Base-by-base conservation (phyloP, 2,113 vertebrate genomes). In the Myotis yumanensis region DNA sequence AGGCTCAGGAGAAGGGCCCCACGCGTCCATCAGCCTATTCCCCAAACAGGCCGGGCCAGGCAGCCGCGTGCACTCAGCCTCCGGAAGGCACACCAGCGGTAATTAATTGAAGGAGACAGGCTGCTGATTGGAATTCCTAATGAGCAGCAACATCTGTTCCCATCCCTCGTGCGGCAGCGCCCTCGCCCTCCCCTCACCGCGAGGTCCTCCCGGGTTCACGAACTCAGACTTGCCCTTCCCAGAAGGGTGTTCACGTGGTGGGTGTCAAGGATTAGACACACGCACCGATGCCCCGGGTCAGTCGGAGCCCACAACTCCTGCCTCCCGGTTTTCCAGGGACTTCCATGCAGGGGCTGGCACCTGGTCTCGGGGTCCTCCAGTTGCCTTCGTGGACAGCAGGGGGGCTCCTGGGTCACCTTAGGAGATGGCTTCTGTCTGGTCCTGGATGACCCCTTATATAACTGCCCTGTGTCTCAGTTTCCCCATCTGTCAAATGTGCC, bases 21-120 rank as follows among this genome's bases (percentile, higher is more conserved):
- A 15, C 40, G 72, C 2, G 0, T n/a, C 76, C 7, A 0, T 68
- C 96, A 76, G 86, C 68, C 0, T 52, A 4, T 90, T 91, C 94
- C 81, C 43, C 81, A 68, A 72, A 64, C 59, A 89, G 22, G 48
- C 62, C 0, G 25, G 28, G 77, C 77, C 10, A 7, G 72, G 64
- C 16, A 1, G 75, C 25, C 2, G 43, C 43, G 17, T 2, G 37
- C 75, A 28, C 73, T 1, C 0, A 14, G 51, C 8, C 81, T 77
- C 96, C 91, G 23, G 76, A 91, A 96, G 96, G 92, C 95, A 96
- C 95, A 88, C 46, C 93, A 79, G 95, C 71, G 64, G 91, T 94
- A 91, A 97, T 96, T 97, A 97, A 97, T 85, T 52, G 95, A 86
- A 97, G 97, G 87, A 94, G 97, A 40, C 57, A 43, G 94, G 95